Base-by-base conservation (phyloP, 2,113 vertebrate genomes). In the Anhinga anhinga region DNA sequence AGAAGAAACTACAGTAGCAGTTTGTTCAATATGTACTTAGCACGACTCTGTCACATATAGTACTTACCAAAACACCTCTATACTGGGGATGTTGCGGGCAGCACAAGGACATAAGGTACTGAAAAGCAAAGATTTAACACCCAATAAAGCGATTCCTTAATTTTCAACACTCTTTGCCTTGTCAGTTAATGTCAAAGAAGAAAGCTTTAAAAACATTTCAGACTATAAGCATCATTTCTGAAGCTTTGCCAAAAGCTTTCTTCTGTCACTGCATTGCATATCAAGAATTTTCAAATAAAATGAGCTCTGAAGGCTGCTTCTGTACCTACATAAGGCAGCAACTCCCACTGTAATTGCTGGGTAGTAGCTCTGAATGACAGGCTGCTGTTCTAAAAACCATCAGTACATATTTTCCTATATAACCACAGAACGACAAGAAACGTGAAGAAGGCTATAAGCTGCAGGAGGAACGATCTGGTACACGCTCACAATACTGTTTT, bases 191-290 rank as follows among this genome's bases (percentile, higher is more conserved):
- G 47, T 78, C 52, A 78, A 69, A 77, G 73, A 81, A 67, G 26
- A 74, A 96, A 89, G 59, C 65, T 74, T 88, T 44, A 74, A 88
- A 83, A 84, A 10, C 38, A 76, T 61, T 94, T 94, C 73, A 93
- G 47, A 67, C 18, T 76, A 25, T 13, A 84, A 87, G 44, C 47
- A 76, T 10, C 30, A 49, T 55, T 89, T 25, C 88, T 86, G 70
- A 91, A 79, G 44, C 34, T 86, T 62, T 92, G 88, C 86, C 82
- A 94, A 90, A 83, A 91, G 74, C 71, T 59, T 88, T 93, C 65
- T 88, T 40, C 55, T 95, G 69, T 78, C 88, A 74, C 2, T 86
- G 85, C 59, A 86, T 7, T 15, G 25, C 69, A 4, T 40, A 88
- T 88, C n/a, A 56, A 91, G 56, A 81, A 79, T 79, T 95, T 78